phyloP scores from a whole-genome alignment of 1,140 invertebrate species.

The Bombus superbus region DNA sequence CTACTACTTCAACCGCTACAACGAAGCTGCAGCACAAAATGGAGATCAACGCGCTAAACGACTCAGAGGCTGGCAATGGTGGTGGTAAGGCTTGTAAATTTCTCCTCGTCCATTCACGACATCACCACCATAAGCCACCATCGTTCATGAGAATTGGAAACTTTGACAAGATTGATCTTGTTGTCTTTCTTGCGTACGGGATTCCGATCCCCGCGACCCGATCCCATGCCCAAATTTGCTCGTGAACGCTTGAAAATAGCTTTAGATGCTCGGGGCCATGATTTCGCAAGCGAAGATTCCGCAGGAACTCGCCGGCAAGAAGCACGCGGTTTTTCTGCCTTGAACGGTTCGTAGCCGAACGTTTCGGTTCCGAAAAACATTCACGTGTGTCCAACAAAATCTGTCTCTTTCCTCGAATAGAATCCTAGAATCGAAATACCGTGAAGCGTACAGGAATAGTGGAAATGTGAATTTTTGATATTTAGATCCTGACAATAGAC shows the following conservation, averaged over 20 bases:
- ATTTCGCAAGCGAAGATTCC: slow-evolving; percentile 2
- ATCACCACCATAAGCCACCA: slow-evolving; percentile 53
- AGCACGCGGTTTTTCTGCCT: slow-evolving; percentile 2
- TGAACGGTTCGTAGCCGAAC: background rate
- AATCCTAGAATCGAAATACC: background rate
- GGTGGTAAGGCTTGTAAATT: slow-evolving; percentile 79
- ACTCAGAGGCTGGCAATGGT: slow-evolving; percentile 78
- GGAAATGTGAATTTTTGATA: background rate
- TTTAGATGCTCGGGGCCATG: background rate
- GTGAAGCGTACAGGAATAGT: background rate
- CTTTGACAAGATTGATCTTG: slow-evolving; percentile 44
- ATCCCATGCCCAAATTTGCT: slow-evolving; percentile 22
- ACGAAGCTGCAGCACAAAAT: slow-evolving; percentile 80
- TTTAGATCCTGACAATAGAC: too few species aligned
- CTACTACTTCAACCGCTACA: slow-evolving; percentile 77
- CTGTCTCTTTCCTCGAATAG: background rate
- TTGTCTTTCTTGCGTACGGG: slow-evolving; percentile 33
- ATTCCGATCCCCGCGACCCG: slow-evolving; percentile 20
- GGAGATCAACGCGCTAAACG: slow-evolving; percentile 81
- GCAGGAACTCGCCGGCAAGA: background rate
- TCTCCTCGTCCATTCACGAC: slow-evolving; percentile 47
- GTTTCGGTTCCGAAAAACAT: background rate
- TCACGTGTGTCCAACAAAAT: slow-evolving; percentile 5
- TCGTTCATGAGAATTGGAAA: slow-evolving; percentile 47
- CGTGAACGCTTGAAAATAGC: slow-evolving; percentile 29